phyloP scores from a whole-genome alignment of 2,797 vertebrate genomes.

The Tragopan temminckii region DNA sequence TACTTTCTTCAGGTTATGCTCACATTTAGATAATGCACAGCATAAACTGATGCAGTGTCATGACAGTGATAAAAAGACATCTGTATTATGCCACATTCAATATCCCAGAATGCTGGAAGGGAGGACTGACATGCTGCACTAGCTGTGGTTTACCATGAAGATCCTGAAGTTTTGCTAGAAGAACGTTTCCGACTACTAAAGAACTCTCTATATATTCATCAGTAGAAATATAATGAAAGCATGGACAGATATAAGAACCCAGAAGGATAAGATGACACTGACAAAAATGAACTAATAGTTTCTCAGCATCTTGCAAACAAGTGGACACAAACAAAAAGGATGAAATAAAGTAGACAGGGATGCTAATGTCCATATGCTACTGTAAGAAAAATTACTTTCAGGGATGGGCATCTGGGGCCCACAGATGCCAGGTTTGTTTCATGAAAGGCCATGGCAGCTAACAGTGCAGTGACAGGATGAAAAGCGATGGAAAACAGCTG shows the following conservation, averaged over 20 bases:
- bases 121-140: neutral
- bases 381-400: neutral
- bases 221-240: neutral
- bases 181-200: neutral
- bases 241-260: fast-evolving
- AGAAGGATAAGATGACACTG: neutral
- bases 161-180: neutral
- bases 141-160: neutral
- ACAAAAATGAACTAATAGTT: neutral
- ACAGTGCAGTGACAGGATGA: neutral
- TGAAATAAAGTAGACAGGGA: neutral
- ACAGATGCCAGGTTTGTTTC: constrained; percentile 39
- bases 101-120: neutral
- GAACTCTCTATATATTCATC: neutral
- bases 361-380: neutral
- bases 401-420: neutral
- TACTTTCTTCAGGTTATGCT: neutral
- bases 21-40: neutral
- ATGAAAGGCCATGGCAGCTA: constrained; percentile 14
- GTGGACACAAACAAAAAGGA: neutral
- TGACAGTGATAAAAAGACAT: neutral
- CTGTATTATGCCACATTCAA: neutral
- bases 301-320: neutral
- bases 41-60: neutral
- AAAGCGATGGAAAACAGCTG: neutral